Base-by-base conservation (phyloP, 1,140 invertebrate species). In the Trichoplusia ni region DNA sequence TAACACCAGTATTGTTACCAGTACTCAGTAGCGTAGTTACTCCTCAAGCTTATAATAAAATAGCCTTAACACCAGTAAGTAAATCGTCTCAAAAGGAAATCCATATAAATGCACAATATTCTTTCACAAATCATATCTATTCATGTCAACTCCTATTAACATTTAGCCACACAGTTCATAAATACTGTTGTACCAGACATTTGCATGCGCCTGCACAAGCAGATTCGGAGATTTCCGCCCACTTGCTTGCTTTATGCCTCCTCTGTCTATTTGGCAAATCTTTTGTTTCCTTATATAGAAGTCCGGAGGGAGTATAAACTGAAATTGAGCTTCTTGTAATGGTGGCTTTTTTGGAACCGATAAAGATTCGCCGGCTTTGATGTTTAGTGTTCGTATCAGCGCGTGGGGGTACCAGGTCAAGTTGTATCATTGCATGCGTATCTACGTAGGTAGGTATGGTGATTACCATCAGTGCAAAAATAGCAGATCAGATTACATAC, bases 211-310 rank as follows among this genome's bases (percentile, higher is more conserved):
- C 42, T 35, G 14, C 40, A 37, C 14, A 8, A 3, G 13, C 7
- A 60, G 56, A 60, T 60, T 60, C 21, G 42, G 56, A 60, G 56
- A 60, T 60, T 46, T 27, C 56, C 56, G 56, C 56, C 56, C 56
- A 60, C 56, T 0, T 27, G 35, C 6, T 5, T 6, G 56, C 42
- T 60, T 47, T 60, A 60, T 60, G 35, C 35, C 19, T 40, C 14
- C 35, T 14, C 25, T 25, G 40, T 60, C 38, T 60, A 60, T 60
- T 60, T 47, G 40, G 37, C 37, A 19, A 58, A 58, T 42, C 37
- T 58, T 44, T 58, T 44, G 19, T 33, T 23, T 44, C 25, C 38
- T 44, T 31, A 19, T 59, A 59, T 18, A 42, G 38, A 18, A 14
- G 8, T 7, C 0, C 7, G 5, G 7, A 18, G 14, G 14, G 37